Evolutionary conservation across 2,888 invertebrate genomes (phyloP), one percentile per base, ranked within the genome.

Genomic region (Ditula angustiorana): DNA sequence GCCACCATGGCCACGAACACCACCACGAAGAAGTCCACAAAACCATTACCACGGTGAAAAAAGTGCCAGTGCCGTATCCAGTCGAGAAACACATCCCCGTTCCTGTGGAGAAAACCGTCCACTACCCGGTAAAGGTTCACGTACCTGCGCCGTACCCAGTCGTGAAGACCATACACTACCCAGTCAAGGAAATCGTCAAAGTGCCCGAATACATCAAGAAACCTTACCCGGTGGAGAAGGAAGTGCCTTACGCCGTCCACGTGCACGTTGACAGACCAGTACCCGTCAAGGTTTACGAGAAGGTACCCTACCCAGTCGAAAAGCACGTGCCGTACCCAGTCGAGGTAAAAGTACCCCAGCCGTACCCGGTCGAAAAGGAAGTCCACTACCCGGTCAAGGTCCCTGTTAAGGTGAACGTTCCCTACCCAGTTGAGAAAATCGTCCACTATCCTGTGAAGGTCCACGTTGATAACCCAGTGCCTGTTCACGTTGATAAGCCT

Each of bases 401-500:
- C 4, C 94, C 95, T 64, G 96, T 96, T 63, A 95, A 95, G 75
- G 94, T 96, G 49, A 94, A 95, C 58, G 95, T 96, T 67, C 96
- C 96, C 11, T 96, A 94, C 86, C 96, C 96, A 52, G 96, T 96
- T 19, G 95, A 95, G 77, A 96, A 96, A 78, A 93, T 94, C 67
- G 89, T 96, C 49, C 96, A 95, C 69, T 95, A 95, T 76, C 95
- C 96, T 66, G 96, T 96, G 0, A 93, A 95, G 73, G 95, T 96
- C 1, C 94, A 90, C 52, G 94, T 96, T 7, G 96, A 96, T 77
- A 85, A 94, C 72, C 96, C 96, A 7, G 94, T 95, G 52, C 95
- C 96, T 47, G 95, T 96, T 2, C 94, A 94, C 71, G 90, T 95
- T 2, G 94, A 94, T 3, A 94, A 95, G 78, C 95, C 95, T 7